Evolutionary conservation across 2,797 vertebrate species (phyloP).

Genomic region (Basileuterus tristriatus): DNA sequence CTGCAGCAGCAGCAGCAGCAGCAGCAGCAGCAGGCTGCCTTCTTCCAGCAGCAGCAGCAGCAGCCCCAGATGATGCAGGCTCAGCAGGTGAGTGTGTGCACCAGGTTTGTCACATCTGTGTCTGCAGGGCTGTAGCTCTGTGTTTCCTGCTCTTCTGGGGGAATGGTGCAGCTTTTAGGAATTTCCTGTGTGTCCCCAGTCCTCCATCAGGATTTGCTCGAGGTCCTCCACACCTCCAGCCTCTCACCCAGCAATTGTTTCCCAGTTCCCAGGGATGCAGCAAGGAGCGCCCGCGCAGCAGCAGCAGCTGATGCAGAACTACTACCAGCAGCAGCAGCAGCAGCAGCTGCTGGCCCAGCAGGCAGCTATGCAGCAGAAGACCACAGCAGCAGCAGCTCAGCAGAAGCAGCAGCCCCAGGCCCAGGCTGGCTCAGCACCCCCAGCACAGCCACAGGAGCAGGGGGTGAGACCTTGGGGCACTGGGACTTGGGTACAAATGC

Average conservation of each 20-base stretch:
- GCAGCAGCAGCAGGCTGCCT: not conserved
- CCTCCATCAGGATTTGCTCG: not conserved
- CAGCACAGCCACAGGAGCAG: constrained; percentile 60
- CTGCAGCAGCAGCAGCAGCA: constrained; percentile 67
- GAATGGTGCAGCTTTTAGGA: not conserved
- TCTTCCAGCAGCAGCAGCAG: constrained; percentile 41
- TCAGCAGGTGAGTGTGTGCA: constrained; percentile 72
- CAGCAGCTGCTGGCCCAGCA: constrained; percentile 77
- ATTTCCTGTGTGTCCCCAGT: not conserved
- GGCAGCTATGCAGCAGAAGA: constrained; percentile 75
- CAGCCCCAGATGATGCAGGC: constrained; percentile 64
- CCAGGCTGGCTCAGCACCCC: not conserved
- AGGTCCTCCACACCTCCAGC: constrained; percentile 46
- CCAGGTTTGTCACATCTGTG: accelerated
- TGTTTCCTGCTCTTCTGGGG: accelerated
- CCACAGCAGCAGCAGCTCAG: constrained; percentile 50
- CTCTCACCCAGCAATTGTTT: constrained; percentile 25
- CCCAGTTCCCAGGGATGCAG: constrained; percentile 69
- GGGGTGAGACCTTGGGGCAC: constrained; percentile 49
- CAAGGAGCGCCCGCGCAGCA: constrained; percentile 75
- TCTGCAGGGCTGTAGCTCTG: not conserved
- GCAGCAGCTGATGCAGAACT: constrained; percentile 82
- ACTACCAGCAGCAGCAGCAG: constrained; percentile 75
- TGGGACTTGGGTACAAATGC: not conserved
- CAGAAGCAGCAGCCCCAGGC: constrained; percentile 63